phyloP scores from a whole-genome alignment of 2,113 vertebrate species.

The Semicossyphus pulcher region DNA sequence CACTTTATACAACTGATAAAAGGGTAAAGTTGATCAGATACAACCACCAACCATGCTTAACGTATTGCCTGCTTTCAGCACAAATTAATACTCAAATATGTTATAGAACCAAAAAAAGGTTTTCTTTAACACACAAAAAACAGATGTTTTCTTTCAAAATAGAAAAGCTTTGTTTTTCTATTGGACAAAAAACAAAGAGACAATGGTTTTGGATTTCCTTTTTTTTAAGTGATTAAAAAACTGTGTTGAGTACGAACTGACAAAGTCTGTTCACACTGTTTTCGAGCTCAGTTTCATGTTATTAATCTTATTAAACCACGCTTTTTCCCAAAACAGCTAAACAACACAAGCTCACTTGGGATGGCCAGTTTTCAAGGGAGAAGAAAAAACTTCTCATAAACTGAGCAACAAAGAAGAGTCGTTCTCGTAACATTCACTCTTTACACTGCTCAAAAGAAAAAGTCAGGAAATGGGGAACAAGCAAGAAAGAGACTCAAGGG shows the following conservation, averaged over 20 bases:
- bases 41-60: conserved; percentile 16
- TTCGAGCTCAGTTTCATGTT: neutral
- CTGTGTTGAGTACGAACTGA: too few species aligned
- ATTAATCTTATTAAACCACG: conserved; percentile 47
- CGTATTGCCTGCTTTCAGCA: neutral
- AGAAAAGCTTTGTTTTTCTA: neutral
- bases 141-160: too few species aligned
- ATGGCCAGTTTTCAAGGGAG: conserved; percentile 20
- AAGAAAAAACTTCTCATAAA: conserved; percentile 62
- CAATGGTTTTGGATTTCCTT: neutral
- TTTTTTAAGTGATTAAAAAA: too few species aligned
- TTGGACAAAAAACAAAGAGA: neutral
- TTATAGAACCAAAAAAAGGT: neutral
- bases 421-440: conserved; percentile 43
- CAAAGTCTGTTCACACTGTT: neutral
- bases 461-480: neutral
- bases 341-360: conserved; percentile 52
- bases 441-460: conserved; percentile 16
- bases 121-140: too few species aligned
- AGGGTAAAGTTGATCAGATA: conserved; percentile 40
- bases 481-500: neutral
- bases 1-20: conserved; percentile 22
- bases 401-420: conserved; percentile 45
- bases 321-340: conserved; percentile 59
- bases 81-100: neutral